Evolutionary conservation across 2,797 vertebrate species (phyloP).

Genomic region (Crypturellus tataupa): DNA sequence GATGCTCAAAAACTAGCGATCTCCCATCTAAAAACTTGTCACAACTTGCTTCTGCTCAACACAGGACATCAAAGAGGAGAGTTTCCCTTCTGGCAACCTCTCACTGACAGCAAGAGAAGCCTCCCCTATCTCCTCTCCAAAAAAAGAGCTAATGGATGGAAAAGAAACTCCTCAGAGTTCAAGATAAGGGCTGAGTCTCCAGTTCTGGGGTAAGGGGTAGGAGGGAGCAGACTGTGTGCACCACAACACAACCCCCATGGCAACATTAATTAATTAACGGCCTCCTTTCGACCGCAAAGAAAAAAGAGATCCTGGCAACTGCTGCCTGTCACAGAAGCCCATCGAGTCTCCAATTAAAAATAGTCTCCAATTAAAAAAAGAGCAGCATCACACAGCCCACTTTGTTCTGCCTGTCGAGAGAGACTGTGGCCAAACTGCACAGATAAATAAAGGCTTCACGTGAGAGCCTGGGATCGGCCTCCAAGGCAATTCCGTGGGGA

Average conservation of each 20-base stretch:
- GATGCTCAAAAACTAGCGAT: background rate
- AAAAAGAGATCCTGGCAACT: background rate
- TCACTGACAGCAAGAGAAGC: accelerated
- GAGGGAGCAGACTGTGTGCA: background rate
- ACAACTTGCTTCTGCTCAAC: background rate
- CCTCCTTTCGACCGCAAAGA: background rate
- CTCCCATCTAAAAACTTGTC: background rate
- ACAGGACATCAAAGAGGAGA: background rate
- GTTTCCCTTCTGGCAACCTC: background rate
- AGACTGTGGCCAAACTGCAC: accelerated
- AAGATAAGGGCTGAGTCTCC: background rate
- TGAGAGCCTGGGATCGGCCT: background rate
- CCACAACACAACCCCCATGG: accelerated
- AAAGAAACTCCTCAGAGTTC: background rate
- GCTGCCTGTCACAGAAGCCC: background rate
- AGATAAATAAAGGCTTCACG: background rate
- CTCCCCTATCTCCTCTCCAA: background rate
- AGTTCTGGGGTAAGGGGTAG: background rate
- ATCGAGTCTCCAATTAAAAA: too few relatives aligned
- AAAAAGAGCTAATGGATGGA: accelerated
- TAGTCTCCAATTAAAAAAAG: background rate
- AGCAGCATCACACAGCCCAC: background rate
- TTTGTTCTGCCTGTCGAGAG: background rate
- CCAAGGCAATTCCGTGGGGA: background rate
- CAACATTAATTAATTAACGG: background rate